phyloP scores from a whole-genome alignment of 2,113 vertebrate genomes.

The Coreoperca whiteheadi region DNA sequence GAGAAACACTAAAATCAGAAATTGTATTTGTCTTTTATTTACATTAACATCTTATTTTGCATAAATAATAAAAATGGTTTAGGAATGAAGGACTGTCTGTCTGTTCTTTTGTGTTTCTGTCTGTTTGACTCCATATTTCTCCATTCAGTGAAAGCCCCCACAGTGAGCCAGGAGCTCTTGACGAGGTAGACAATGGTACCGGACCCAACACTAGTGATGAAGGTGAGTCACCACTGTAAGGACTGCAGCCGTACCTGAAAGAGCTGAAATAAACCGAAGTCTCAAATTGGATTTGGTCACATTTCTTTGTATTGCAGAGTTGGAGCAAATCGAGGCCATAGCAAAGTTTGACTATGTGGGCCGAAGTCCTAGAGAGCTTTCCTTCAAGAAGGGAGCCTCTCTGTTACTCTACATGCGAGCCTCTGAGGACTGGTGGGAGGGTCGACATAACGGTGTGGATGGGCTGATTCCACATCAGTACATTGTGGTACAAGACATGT shows the following conservation, averaged over 20 bases:
- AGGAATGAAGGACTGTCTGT: background rate
- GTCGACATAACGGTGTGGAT: constrained; percentile 93
- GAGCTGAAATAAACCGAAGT: constrained; percentile 9
- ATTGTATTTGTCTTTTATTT: background rate
- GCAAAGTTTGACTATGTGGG: constrained; percentile 96
- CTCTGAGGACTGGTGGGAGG: constrained; percentile 98
- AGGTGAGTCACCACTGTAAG: constrained; percentile 82
- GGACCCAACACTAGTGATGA: constrained; percentile 96
- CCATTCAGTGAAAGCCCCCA: constrained; percentile 93
- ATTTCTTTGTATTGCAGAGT: constrained; percentile 82
- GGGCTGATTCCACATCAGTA: constrained; percentile 97
- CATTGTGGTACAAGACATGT: constrained; percentile 98
- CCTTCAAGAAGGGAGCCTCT: constrained; percentile 96
- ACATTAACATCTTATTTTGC: background rate
- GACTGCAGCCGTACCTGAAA: background rate
- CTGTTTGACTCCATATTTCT: constrained; percentile 8
- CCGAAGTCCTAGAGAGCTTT: constrained; percentile 92
- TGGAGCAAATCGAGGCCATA: constrained; percentile 95
- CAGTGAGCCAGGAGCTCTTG: constrained; percentile 94
- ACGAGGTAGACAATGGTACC: constrained; percentile 95
- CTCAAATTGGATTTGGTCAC: background rate
- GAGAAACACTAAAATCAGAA: background rate
- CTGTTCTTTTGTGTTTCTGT: background rate
- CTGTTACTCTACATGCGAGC: constrained; percentile 94
- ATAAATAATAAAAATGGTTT: background rate